Base-by-base conservation (phyloP, 2,113 vertebrate genomes). In the Recurvirostra avosetta region DNA sequence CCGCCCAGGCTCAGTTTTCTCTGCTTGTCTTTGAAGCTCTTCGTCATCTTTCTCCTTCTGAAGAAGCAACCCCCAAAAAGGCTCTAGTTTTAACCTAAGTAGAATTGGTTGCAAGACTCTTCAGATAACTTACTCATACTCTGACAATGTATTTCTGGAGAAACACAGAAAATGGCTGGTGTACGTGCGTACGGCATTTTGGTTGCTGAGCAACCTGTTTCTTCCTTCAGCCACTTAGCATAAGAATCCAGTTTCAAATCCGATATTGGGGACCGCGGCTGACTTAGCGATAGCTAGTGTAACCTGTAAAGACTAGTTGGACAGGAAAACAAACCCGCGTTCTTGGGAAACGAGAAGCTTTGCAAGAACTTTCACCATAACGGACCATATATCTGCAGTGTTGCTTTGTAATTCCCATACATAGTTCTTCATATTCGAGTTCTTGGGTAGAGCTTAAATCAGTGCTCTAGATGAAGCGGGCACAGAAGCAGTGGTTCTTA, bases 121-220 rank as follows among this genome's bases (percentile, higher is more conserved):
- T 67, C 62, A 63, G 63, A 41, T 68, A 47, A 75, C 68, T 49
- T 76, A 52, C 8, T 94, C 29, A 9, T 49, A 45, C 43, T 43
- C 36, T 1, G 4, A 45, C 49, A 59, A 9, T 22, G 30, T 0
- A 0, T 92, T 94, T 76, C 73, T 94, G 72, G 76, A 87, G 84
- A 68, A 89, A 49, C 0, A 0, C 65, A 91, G 75, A 92, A 91
- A 34, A 67, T 90, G 66, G 61, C 84, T 93, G 41, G 22, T 83
- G 17, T 53, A 41, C 6, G 20, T 76, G 41, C 0, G 0, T 38
- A 55, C 20, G 53, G 26, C 40, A 38, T 82, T 88, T 61, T 41
- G 34, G 96, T 96, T 97, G 92, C 95, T 94, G 90, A 84, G 96
- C 95, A 94, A 90, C 94, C 75, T 59, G 18, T 40, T 92, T 73